Conservation (phyloP, 2,113 vertebrate genomes). For the Thalassarche chlororhynchos region DNA sequence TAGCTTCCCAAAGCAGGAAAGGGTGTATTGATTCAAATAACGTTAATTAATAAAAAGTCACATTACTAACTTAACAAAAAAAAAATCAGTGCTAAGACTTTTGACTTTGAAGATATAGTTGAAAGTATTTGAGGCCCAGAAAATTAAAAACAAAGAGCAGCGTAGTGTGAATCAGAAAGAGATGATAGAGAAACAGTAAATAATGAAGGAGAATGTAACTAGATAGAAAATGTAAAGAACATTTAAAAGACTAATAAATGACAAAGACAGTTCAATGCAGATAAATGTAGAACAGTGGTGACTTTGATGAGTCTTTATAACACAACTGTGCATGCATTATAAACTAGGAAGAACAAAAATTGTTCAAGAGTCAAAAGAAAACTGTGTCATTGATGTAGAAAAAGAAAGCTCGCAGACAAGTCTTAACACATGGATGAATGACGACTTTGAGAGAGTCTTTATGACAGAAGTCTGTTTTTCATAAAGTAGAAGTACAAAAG, state of each 20-base stretch:
- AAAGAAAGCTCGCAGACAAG: background rate
- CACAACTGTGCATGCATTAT: slow-evolving; percentile 46
- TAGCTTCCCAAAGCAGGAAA: background rate
- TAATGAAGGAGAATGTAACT: slow-evolving; percentile 34
- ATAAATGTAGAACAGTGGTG: slow-evolving; percentile 55
- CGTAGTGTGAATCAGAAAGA: background rate
- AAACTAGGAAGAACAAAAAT: slow-evolving; percentile 53
- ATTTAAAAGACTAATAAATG: slow-evolving; percentile 67
- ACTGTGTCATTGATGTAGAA: slow-evolving; percentile 23
- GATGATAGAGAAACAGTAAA: slow-evolving; percentile 36
- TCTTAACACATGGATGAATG: slow-evolving; percentile 28
- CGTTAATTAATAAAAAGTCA: background rate
- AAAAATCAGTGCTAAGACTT: background rate
- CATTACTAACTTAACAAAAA: background rate
- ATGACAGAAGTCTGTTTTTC: slow-evolving; percentile 32
- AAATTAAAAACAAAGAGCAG: slow-evolving; percentile 25
- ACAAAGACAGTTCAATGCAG: slow-evolving; percentile 55
- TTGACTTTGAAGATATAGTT: slow-evolving; percentile 27
- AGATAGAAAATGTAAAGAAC: slow-evolving; percentile 40
- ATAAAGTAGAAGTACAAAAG: slow-evolving; percentile 8
- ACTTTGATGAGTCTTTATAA: slow-evolving; percentile 68
- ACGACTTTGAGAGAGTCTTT: slow-evolving; percentile 49
- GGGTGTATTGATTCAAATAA: background rate
- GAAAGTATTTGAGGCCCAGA: background rate
- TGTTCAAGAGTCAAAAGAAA: slow-evolving; percentile 34